phyloP scores from a whole-genome alignment of 92 coral and sea anemone species.

The Porites cylindrica region DNA sequence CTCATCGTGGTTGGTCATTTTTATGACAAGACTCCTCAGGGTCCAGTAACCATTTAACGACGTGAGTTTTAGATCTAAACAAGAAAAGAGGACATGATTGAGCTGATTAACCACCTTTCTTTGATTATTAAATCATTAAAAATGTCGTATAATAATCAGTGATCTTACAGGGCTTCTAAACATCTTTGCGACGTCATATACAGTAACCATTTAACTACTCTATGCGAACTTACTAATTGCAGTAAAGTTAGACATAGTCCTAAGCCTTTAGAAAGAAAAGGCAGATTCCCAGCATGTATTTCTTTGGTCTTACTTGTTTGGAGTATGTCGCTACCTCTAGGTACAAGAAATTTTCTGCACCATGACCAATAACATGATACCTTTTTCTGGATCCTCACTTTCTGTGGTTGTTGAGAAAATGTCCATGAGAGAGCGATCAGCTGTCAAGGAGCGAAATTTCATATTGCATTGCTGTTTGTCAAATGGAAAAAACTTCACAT shows the following conservation, averaged over 20 bases:
- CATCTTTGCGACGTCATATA: too few relatives aligned
- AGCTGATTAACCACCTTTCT: too few relatives aligned
- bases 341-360: neutral
- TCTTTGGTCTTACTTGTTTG: too few relatives aligned
- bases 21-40: slow-evolving; percentile 13
- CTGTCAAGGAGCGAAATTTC: slow-evolving; percentile 64
- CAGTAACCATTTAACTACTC: too few relatives aligned
- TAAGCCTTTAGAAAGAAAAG: too few relatives aligned
- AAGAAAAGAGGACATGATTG: neutral
- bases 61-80: slow-evolving; percentile 31
- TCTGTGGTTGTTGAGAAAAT: neutral
- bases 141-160: too few relatives aligned
- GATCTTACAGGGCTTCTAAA: too few relatives aligned
- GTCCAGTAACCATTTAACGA: slow-evolving; percentile 48
- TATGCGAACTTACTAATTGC: too few relatives aligned
- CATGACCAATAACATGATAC: neutral
- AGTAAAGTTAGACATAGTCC: too few relatives aligned
- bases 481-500: slow-evolving; percentile 68
- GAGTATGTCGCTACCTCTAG: neutral
- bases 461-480: slow-evolving; percentile 64
- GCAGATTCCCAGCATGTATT: too few relatives aligned
- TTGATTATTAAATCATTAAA: neutral
- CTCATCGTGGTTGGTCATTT: too few relatives aligned
- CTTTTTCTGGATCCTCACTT: slow-evolving; percentile 35
- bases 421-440: slow-evolving; percentile 26